Evolutionary conservation across 2,113 vertebrate species (phyloP), one percentile per base, ranked within the genome.

Genomic region (Melanocharis versteri): DNA sequence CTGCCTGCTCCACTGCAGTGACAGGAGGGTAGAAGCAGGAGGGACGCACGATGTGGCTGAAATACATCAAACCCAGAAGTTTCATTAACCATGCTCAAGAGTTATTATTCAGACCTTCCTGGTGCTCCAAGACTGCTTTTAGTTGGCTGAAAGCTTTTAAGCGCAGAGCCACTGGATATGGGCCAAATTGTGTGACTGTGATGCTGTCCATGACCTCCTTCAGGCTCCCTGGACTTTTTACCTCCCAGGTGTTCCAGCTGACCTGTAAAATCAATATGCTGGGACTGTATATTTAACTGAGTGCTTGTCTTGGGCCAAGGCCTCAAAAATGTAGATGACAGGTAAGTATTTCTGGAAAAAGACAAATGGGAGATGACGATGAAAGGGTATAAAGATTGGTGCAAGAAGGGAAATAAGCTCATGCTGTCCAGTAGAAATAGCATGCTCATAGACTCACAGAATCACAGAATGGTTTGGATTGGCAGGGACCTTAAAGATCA

Each of bases 111-210:
- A 96, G 90, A 68, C 48, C 37, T 92, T 90, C 39, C 48, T 89
- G 60, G 69, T 96, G 64, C 90, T 96, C 79, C 88, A 95, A 83
- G 72, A 40, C 68, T 92, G 80, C 68, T 93, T 90, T 93, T 83
- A 94, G 79, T 89, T 93, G 92, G 28, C 83, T 90, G 76, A 89
- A 96, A 96, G 93, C 92, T 95, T 95, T 96, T 93, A 92, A 93
- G 57, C 13, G 1, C 51, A 64, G 56, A 89, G 79, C 28, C 71
- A 58, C 83, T 97, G 93, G 93, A 96, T 89, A 45, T 35, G 39
- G 76, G 92, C 96, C 96, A 97, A 96, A 86, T 53, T 81, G 60
- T 93, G 92, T 82, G 91, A 61, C 56, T 83, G 71, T 77, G 60
- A 86, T 81, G 93, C 37, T 92, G 72, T 75, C 83, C 79, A 28